Base-by-base conservation (phyloP, 1,140 invertebrate species). In the Anadara kagoshimensis region DNA sequence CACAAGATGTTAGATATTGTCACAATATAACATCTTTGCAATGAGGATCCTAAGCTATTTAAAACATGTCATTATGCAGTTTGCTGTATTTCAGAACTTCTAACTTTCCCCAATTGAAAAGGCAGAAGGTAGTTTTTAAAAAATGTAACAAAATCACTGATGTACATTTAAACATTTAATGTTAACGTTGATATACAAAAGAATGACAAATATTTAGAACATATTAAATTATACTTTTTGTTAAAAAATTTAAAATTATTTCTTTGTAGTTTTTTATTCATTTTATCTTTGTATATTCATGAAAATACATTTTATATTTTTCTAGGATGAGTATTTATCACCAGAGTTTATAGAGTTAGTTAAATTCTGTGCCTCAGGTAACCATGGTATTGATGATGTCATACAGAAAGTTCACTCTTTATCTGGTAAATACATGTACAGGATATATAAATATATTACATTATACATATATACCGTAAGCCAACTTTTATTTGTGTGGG, bases 331-430 rank as follows among this genome's bases (percentile, higher is more conserved):
- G 5, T 82, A 63, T 41, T 41, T 85, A 36, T 68, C 76, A 26
- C 76, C 76, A 62, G 73, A 74, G 49, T 85, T 85, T 75, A 16
- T 83, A 11, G 51, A 67, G 24, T 49, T 85, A 36, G 81, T 82
- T 20, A 54, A 69, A 5, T 73, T 67, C 45, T 79, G 79, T 67
- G 78, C 70, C 73, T 26, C 54, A 20, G 54, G 59, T 11, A 65
- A 75, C 49, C 59, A 44, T 10, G 76, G 67, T 18, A 43, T 68
- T 36, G 65, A 78, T 49, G 69, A 64, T n/a, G 72, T 83, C 0
- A 56, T 75, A 16, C 24, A 66, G 7, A 66, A 57, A 56, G 53
- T 85, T 14, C 44, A 67, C 12, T 45, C 62, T 11, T 70, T 66
- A 56, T 43, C 70, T 26, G 64, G 76, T 78, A 65, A 68, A 24